Base-by-base conservation (phyloP, 1,140 invertebrate species). In the Nebria ingens region DNA sequence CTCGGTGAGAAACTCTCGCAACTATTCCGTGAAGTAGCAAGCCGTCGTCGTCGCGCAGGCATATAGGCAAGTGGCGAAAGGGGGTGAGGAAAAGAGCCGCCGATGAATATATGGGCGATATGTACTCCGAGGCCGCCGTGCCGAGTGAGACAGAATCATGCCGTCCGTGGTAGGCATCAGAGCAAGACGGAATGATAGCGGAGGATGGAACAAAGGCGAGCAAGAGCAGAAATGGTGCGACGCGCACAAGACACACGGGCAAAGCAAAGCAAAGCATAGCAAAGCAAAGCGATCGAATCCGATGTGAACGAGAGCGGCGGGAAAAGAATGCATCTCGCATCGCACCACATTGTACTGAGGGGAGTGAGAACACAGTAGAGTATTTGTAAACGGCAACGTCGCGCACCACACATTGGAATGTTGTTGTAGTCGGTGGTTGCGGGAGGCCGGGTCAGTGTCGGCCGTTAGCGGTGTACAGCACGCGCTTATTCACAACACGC, bases 1-100 rank as follows among this genome's bases (percentile, higher is more conserved):
- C 50, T 51, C 50, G 50, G 50, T 51, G 50, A 51, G 50, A 51
- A 51, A 51, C 50, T 51, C 50, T 51, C 50, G 50, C 50, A 51
- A 51, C 50, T 51, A 51, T 51, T 51, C 50, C 50, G 50, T 51
- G 50, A 51, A 51, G 50, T 51, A 51, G 50, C 50, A 20, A 2
- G 50, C 6, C 21, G 19, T 45, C 40, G 15, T n/a, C n/a, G 40
- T 6, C 40, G 40, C 40, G 40, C 6, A n/a, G n/a, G n/a, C n/a
- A n/a, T n/a, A n/a, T n/a, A n/a, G n/a, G n/a, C n/a, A n/a, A n/a
- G n/a, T n/a, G 40, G 6, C 40, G 40, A 9, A n/a, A n/a, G 40
- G 40, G 40, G 3, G 6, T 11, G 40, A 17, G 17, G 40, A 9
- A 17, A 17, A 3, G 40, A 45, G 40, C 6, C 6, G 15, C 40